Evolutionary conservation across 2,797 vertebrate genomes (phyloP).

Genomic region (Neosilurus mollespiculum): DNA sequence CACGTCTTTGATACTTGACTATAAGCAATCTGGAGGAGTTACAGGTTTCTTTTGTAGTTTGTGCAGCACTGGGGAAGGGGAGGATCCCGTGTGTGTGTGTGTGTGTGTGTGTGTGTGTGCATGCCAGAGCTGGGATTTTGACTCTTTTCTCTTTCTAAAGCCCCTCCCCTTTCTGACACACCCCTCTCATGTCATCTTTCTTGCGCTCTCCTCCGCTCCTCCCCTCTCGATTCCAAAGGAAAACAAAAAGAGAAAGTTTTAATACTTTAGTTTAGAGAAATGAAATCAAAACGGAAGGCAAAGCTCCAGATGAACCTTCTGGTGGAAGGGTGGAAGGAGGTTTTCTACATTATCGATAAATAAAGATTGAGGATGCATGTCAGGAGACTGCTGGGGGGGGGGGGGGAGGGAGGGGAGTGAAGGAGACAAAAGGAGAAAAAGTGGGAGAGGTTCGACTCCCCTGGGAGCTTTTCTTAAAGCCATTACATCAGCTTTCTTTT

Average conservation of each 20-base stretch:
- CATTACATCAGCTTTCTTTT: constrained; percentile 79
- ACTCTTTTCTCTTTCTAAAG: constrained; percentile 49
- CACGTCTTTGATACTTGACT: constrained; percentile 77
- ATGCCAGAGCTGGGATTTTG: constrained; percentile 71
- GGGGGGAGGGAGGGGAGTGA: constrained; percentile 20
- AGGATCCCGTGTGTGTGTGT: constrained; percentile 36
- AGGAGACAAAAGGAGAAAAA: constrained; percentile 26
- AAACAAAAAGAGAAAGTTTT: constrained; percentile 53
- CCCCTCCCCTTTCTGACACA: constrained; percentile 46
- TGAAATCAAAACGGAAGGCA: not conserved
- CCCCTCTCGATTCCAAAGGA: constrained; percentile 58
- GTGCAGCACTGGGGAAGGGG: constrained; percentile 58
- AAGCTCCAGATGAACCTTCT: too few relatives aligned
- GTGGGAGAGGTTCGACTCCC: constrained; percentile 66
- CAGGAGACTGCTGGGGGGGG: constrained; percentile 29
- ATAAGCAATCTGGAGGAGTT: constrained; percentile 81
- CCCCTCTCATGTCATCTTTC: constrained; percentile 52
- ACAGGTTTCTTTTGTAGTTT: constrained; percentile 79
- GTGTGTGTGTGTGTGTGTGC: constrained; percentile 12
- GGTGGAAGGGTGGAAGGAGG: constrained; percentile 34
- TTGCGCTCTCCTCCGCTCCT: constrained; percentile 33
- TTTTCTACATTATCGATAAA: constrained; percentile 38
- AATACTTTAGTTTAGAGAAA: not conserved
- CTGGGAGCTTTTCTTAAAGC: constrained; percentile 76
- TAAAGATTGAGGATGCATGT: constrained; percentile 42